Percentiles rank a stretch among this genome's conserved stretches.
Evolutionary conservation across 2,113 vertebrate genomes (phyloP).

Genomic region (Oceanites oceanicus): DNA sequence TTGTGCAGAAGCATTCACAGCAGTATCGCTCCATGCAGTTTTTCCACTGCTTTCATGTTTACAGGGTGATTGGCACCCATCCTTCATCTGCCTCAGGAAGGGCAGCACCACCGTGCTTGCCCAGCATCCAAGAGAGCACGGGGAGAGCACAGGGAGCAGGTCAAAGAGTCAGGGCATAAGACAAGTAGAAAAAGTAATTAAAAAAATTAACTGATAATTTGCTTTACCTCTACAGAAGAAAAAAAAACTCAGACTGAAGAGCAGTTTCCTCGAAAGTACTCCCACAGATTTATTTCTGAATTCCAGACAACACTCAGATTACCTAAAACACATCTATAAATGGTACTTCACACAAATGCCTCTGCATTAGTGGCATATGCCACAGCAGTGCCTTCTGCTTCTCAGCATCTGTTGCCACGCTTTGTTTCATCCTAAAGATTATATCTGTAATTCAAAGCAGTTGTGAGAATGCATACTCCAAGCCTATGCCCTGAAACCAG

Average conservation of each 20-base stretch:
- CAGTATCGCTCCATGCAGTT: fast-evolving
- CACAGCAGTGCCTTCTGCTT: background rate
- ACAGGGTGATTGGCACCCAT: background rate
- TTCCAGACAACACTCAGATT: background rate
- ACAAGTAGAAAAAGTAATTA: background rate
- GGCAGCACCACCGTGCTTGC: fast-evolving
- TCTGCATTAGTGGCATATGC: background rate
- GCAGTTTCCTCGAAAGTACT: background rate
- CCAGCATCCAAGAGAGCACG: fast-evolving
- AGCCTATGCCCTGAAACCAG: background rate
- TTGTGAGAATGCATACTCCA: background rate
- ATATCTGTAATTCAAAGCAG: background rate
- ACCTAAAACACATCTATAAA: background rate
- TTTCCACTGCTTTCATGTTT: fast-evolving
- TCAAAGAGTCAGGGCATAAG: fast-evolving
- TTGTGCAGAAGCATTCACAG: background rate
- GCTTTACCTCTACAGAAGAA: background rate
- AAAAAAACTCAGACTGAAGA: background rate
- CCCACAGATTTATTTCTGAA: background rate
- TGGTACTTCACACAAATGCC: background rate
- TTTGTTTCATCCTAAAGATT: fast-evolving
- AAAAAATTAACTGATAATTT: background rate
- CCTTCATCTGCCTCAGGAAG: fast-evolving
- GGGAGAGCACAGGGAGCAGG: background rate
- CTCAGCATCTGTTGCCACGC: background rate